Evolutionary conservation across 2,113 vertebrate genomes (phyloP).

Genomic region (Cololabis saira): DNA sequence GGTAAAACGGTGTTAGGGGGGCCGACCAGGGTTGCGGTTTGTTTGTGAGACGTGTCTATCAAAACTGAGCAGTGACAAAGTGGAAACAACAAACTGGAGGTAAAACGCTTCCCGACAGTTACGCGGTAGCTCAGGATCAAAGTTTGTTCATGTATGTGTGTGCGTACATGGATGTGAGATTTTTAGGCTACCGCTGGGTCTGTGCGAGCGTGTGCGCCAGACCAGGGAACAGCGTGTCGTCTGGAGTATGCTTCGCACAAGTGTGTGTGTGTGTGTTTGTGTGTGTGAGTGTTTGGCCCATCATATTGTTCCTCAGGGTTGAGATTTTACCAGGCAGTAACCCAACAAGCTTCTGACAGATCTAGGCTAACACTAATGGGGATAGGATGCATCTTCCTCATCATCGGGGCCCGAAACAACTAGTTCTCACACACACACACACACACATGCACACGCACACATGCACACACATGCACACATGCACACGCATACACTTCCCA

Average conservation of each 20-base stretch:
- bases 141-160: conserved; percentile 19
- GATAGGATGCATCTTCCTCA: conserved; percentile 70
- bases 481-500: neutral
- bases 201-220: neutral
- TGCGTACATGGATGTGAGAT: conserved; percentile 17
- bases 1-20: conserved; percentile 22
- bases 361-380: conserved; percentile 83
- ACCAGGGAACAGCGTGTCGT: neutral
- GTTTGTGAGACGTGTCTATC: conserved; percentile 34
- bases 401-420: conserved; percentile 55
- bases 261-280: conserved; percentile 5
- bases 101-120: conserved; percentile 1
- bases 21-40: conserved; percentile 17
- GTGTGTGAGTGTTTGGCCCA: conserved; percentile 43
- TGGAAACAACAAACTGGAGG: conserved; percentile 15
- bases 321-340: conserved; percentile 65
- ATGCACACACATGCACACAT: conserved; percentile 8
- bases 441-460: conserved; percentile 8
- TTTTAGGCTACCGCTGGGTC: conserved; percentile 24
- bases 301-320: conserved; percentile 66
- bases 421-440: conserved; percentile 11
- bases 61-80: conserved; percentile 29
- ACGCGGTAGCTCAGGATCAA: conserved; percentile 22
- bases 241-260: conserved; percentile 4
- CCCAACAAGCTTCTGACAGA: conserved; percentile 77